Conservation (phyloP, 2,797 vertebrate genomes). For the Knipowitschia caucasica region DNA sequence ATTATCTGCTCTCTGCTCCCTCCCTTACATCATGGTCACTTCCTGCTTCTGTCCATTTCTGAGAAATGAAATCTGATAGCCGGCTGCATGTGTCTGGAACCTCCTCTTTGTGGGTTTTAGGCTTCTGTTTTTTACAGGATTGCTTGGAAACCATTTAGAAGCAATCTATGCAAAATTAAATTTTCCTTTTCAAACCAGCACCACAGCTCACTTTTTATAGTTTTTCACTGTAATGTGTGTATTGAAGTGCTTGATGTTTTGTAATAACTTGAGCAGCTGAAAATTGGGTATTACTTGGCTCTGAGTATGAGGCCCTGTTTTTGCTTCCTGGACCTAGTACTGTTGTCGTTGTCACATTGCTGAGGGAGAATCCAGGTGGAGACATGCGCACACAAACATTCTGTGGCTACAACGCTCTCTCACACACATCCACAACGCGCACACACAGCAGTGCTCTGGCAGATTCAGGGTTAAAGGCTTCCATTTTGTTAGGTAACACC, state of each 20-base stretch:
- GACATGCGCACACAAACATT: slow-evolving; percentile 52
- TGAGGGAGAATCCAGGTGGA: slow-evolving; percentile 74
- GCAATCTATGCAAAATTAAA: slow-evolving; percentile 56
- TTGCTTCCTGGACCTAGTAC: slow-evolving; percentile 56
- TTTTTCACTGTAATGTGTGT: slow-evolving; percentile 28
- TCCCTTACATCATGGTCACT: slow-evolving; percentile 47
- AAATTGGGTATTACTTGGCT: slow-evolving; percentile 9
- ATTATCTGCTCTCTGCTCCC: slow-evolving; percentile 23
- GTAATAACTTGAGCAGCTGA: neutral
- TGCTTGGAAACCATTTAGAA: slow-evolving; percentile 57
- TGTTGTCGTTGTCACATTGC: slow-evolving; percentile 63
- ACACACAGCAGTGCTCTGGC: slow-evolving; percentile 58
- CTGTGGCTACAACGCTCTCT: slow-evolving; percentile 19
- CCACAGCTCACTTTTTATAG: too few relatives aligned
- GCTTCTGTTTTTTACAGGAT: slow-evolving; percentile 59
- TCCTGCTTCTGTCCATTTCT: slow-evolving; percentile 65
- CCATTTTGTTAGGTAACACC: slow-evolving; percentile 87
- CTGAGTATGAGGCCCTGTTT: slow-evolving; percentile 48
- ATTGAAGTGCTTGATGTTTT: neutral
- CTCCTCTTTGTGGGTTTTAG: slow-evolving; percentile 45
- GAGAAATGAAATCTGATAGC: slow-evolving; percentile 71
- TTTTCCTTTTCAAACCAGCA: slow-evolving; percentile 37
- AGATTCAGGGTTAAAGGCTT: slow-evolving; percentile 81
- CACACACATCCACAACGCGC: slow-evolving; percentile 25
- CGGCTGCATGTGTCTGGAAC: slow-evolving; percentile 54